A percentile compares a stretch with the other conserved stretches of the same genome.
phyloP scores from a whole-genome alignment of 2,113 vertebrate genomes.

The Phyllostomus hastatus region DNA sequence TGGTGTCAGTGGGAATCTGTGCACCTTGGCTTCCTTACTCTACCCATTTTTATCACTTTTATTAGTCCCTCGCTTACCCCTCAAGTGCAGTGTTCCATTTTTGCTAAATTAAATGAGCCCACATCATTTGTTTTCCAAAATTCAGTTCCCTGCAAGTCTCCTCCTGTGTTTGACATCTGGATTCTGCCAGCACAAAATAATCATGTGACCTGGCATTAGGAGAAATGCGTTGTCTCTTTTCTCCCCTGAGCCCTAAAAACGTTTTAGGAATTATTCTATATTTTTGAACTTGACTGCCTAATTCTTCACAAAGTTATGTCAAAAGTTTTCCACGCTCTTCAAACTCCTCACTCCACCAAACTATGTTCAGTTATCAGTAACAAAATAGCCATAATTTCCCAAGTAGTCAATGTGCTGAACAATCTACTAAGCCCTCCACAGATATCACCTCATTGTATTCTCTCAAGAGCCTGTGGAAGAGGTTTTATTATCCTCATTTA shows the following conservation, averaged over 20 bases:
- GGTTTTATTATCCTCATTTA: background rate
- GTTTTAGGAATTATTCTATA: background rate
- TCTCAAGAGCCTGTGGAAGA: background rate
- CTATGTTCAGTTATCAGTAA: background rate
- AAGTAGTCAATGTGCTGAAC: background rate
- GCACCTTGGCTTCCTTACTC: background rate
- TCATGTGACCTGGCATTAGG: background rate
- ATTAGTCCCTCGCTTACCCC: background rate
- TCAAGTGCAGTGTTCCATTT: background rate
- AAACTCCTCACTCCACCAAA: background rate
- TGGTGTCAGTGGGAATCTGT: background rate
- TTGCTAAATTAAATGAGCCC: background rate
- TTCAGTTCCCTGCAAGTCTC: background rate
- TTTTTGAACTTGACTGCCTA: background rate
- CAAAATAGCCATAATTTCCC: background rate
- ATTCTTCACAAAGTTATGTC: background rate
- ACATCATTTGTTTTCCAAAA: background rate
- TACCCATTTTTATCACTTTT: background rate
- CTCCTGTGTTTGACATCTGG: too few relatives aligned
- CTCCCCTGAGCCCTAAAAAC: background rate
- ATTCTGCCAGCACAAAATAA: background rate
- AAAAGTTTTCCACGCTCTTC: background rate
- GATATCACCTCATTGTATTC: background rate
- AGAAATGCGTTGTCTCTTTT: background rate
- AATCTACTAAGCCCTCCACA: background rate